Evolutionary conservation across 2,113 vertebrate genomes (phyloP).

Genomic region (Nothocercus julius): DNA sequence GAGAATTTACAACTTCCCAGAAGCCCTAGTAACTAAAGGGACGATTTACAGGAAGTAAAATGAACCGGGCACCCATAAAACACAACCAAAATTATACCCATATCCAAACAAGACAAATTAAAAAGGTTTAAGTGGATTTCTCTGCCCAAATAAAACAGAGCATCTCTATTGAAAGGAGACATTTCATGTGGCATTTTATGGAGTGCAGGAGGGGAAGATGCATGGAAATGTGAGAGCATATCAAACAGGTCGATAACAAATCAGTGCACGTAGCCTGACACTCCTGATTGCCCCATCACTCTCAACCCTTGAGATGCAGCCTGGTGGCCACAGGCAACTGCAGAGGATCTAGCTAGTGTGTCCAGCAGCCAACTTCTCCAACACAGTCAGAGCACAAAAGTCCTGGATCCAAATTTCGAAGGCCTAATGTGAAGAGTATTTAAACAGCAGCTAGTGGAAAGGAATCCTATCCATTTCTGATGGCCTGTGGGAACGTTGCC

Average conservation of each 20-base stretch:
- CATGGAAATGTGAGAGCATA: slow-evolving; percentile 21
- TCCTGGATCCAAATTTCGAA: neutral
- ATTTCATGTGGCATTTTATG: slow-evolving; percentile 20
- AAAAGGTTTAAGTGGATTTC: slow-evolving; percentile 65
- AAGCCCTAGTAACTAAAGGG: slow-evolving; percentile 71
- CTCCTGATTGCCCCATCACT: neutral
- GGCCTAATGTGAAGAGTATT: fast-evolving
- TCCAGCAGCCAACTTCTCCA: neutral
- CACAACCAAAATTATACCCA: slow-evolving; percentile 66
- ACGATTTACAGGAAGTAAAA: slow-evolving; percentile 79
- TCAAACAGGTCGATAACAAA: slow-evolving; percentile 25
- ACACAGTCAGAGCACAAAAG: neutral
- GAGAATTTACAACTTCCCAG: slow-evolving; percentile 79
- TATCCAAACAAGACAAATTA: slow-evolving; percentile 73
- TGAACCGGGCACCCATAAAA: slow-evolving; percentile 71
- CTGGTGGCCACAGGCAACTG: neutral
- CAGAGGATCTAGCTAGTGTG: neutral
- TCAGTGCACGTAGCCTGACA: neutral
- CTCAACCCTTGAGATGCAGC: neutral
- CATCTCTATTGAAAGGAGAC: slow-evolving; percentile 33
- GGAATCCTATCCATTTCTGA: fast-evolving
- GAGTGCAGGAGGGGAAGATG: slow-evolving; percentile 49
- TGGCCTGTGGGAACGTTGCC: fast-evolving
- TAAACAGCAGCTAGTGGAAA: neutral
- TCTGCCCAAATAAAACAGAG: slow-evolving; percentile 58